Percentiles rank a stretch among this genome's conserved stretches.
Conservation (phyloP, 2,797 vertebrate species). For the Poecile montanus region DNA sequence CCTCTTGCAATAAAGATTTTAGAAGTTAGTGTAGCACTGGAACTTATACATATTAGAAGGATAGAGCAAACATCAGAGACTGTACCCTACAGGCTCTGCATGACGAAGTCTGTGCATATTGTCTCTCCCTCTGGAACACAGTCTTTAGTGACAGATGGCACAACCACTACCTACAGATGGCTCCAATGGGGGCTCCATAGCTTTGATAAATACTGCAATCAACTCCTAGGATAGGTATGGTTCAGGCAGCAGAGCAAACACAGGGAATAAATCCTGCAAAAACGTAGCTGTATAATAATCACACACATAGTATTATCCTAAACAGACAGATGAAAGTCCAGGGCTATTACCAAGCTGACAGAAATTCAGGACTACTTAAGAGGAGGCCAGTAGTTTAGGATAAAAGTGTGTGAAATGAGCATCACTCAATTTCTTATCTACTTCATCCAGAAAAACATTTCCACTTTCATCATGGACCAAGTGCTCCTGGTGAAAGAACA, state of each 20-base stretch:
- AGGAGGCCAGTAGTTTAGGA: conserved; percentile 27
- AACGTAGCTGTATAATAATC: conserved; percentile 29
- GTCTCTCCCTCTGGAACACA: conserved; percentile 48
- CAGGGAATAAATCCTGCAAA: conserved; percentile 34
- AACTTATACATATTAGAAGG: background rate
- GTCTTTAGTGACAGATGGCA: conserved; percentile 61
- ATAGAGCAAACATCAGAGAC: conserved; percentile 38
- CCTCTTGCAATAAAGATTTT: background rate
- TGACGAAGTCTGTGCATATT: conserved; percentile 18
- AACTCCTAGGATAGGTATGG: conserved; percentile 60
- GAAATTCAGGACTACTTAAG: conserved; percentile 27
- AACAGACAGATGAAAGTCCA: conserved; percentile 28
- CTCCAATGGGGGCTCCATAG: conserved; percentile 51
- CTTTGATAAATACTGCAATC: conserved; percentile 71
- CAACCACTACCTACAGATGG: conserved; percentile 63
- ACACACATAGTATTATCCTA: background rate
- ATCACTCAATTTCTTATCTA: conserved; percentile 36
- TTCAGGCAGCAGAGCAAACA: conserved; percentile 31
- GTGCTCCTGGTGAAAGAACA: background rate
- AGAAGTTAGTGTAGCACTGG: background rate
- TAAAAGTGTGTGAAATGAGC: conserved; percentile 6
- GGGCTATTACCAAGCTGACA: conserved; percentile 1
- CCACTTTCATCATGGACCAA: conserved; percentile 28
- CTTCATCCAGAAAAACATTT: conserved; percentile 53
- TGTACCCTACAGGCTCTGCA: conserved; percentile 16